Evolutionary conservation across 1,140 invertebrate species (phyloP), one percentile per base, ranked within the genome.

Genomic region (Drosophila mojavensis): DNA sequence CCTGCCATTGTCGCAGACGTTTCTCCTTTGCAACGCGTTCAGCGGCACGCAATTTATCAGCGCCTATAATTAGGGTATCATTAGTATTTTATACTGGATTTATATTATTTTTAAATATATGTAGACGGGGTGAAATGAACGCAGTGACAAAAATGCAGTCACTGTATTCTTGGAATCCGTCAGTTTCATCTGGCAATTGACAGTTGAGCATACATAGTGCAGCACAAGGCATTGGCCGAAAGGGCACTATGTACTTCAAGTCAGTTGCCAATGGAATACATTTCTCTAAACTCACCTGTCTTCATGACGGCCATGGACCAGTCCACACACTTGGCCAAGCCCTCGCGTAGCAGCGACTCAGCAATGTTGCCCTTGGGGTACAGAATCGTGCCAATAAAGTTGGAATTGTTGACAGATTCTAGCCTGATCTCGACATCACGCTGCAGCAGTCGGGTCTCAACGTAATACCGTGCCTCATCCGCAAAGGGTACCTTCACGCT

Each of bases 301-400:
- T 97, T 97, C 84, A 98, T 97, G 41, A 96, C 95, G 28, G 95
- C 96, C 93, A 99, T 96, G 7, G 97, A 98, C 98, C 98, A 99
- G 91, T 99, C 98, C n/a, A 99, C 97, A 91, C 98, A 99, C 90
- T 95, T 96, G 0, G 98, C 99, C 88, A 98, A 98, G 24, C 99
- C 98, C 93, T 99, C 97, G 54, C 93, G 95, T 55, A 99, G 91
- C 45, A 99, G 93, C 48, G 96, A 94, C 91, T 99, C 98, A 0
- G 99, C 98, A 93, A 99, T 99, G 89, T 99, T 99, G 93, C 98
- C 93, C 85, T 94, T 95, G 1, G 98, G 98, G 93, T 99, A 98
- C 39, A 98, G 81, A 75, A 99, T 96, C n/a, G 97, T 97, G 20
- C 98, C 98, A 74, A 99, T 96, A 85, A 99, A 97, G 89, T 98